Base-by-base conservation (phyloP, 2,888 invertebrate genomes). In the Lamellibrachia satsuma region DNA sequence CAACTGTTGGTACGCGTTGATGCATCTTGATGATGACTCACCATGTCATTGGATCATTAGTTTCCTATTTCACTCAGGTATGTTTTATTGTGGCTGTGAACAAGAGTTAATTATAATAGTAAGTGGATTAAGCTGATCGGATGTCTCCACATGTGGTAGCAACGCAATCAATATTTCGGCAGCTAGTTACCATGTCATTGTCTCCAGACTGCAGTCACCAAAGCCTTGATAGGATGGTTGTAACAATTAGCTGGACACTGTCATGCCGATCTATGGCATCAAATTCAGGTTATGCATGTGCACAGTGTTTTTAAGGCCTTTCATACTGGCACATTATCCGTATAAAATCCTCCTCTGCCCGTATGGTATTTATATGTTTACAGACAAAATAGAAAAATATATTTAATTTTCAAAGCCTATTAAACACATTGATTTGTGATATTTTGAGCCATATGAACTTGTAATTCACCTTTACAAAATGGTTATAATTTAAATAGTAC, bases 71-170 rank as follows among this genome's bases (percentile, higher is more conserved):
- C n/a, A 6, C 15, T 75, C 75, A 75, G 15, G 75, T 15, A 75
- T 75, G 75, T 75, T 75, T 75, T 75, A 75, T 75, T 75, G 75
- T 75, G 22, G n/a, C n/a, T n/a, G 22, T 75, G 75, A 75, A 75
- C 22, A 75, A 75, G 75, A 75, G 11, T 75, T 75, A 75, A 75
- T 75, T 75, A 75, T 75, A 15, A 9, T 39, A 75, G 75, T 6
- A 75, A 75, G 22, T 75, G 22, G 22, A 75, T 15, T 11, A 15
- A 15, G 75, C 11, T 75, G 22, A 15, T 75, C 22, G 15, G 75
- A 15, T 60, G 15, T 22, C 3, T 9, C 60, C 60, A 60, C 60
- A 11, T 60, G 15, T 15, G 4, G 11, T 60, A 15, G 60, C 60
- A 9, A 11, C 75, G n/a, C 75, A 75, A 22, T 75, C 75, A 75